Evolutionary conservation across 2,888 invertebrate genomes (phyloP), one percentile per base, ranked within the genome.

Genomic region (Drosophila putrida): DNA sequence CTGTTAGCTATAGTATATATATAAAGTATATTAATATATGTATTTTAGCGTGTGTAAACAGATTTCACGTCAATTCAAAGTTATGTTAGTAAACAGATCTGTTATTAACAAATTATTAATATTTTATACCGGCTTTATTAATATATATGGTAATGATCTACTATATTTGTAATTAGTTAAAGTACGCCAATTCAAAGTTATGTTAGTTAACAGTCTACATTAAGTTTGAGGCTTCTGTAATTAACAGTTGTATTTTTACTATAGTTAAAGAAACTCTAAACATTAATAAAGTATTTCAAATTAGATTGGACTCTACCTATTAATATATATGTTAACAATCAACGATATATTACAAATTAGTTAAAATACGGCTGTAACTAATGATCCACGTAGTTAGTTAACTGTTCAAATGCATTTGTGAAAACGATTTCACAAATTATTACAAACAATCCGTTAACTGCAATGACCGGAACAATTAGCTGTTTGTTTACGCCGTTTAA

Each of bases 381-480:
- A 13, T 28, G 4, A n/a, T 27, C n/a, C 9, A 33, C 20, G 39
- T 20, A 46, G 28, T 13, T 13, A 15, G 15, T 31, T n/a, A 36
- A 11, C 9, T 47, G 8, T 28, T 51, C 25, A 28, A 33, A n/a
- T 20, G 6, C 13, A 35, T 44, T 35, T 35, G 20, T 35, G 1
- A 41, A 57, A 39, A 15, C 8, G 50, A 70, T 63, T 63, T 68
- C 44, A 60, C 72, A 53, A 51, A 55, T 54, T 47, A 13, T 20
- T 11, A n/a, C 33, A 60, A 51, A 15, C 33, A 33, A 35, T 27
- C 31, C 36, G 59, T 65, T 60, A 41, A 8, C 54, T 39, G 31
- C 35, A 25, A 50, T 59, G 41, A 27, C 41, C 61, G 54, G 15
- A 33, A 54, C 66, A 50, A 71, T 66, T 54, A 71, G 38, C 15